These are phyloP conservation scores for Galendromus occidentalis DNA, from an alignment of 1,140 invertebrate genomes.

Conservation along the genomic window DNA sequence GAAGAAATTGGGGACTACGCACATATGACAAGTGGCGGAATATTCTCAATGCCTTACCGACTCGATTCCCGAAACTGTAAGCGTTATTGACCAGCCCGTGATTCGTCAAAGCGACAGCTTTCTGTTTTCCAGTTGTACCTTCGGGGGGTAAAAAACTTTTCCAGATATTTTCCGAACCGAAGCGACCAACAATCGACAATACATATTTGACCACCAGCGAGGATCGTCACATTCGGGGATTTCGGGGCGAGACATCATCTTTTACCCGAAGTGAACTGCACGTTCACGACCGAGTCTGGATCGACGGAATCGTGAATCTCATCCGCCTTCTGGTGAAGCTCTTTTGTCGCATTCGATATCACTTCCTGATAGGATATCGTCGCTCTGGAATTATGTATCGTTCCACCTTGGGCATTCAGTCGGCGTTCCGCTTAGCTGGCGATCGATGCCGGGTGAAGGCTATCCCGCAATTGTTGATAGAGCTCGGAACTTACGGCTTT, in stretches of 20 bases:
- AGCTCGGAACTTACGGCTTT: slow-evolving; percentile 20
- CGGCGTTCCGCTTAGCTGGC: too few species aligned
- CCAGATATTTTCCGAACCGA: not conserved
- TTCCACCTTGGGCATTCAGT: too few species aligned
- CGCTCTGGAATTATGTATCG: too few species aligned
- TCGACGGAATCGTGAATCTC: slow-evolving; percentile 22
- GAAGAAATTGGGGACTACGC: too few species aligned
- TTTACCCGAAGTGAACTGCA: not conserved
- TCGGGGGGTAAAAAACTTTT: not conserved
- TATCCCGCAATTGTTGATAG: too few species aligned
- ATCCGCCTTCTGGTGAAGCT: slow-evolving; percentile 16
- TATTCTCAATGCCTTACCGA: slow-evolving; percentile 30
- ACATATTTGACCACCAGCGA: too few species aligned
- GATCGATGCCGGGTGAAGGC: too few species aligned
- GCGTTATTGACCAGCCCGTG: slow-evolving; percentile 67
- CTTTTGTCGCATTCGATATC: too few species aligned
- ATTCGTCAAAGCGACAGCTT: slow-evolving; percentile 64
- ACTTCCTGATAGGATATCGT: too few species aligned
- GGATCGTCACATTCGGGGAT: too few species aligned
- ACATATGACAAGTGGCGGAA: too few species aligned
- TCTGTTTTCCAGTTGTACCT: slow-evolving; percentile 64
- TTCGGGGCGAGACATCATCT: too few species aligned
- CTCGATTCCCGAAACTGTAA: slow-evolving; percentile 39
- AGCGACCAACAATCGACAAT: not conserved
- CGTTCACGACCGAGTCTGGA: slow-evolving; percentile 20